Conservation (phyloP, 1,140 invertebrate genomes). For the Parapsyche elsis region DNA sequence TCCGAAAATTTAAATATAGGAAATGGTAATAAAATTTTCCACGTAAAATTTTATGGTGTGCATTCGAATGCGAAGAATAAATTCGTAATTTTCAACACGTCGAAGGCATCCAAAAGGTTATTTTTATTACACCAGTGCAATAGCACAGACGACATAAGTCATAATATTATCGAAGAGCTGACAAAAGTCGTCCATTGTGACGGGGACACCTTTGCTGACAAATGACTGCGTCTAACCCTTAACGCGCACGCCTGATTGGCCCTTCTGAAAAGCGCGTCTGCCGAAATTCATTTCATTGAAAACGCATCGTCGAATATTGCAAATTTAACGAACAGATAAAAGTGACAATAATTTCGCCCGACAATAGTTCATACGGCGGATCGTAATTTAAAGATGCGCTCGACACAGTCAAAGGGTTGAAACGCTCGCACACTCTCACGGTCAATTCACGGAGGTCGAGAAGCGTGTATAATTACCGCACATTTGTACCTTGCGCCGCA, state of each 20-base stretch:
- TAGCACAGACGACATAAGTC: constrained; percentile 45
- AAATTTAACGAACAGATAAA: too few relatives aligned
- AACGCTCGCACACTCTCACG: constrained; percentile 51
- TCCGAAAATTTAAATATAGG: too few relatives aligned
- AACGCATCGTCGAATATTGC: too few relatives aligned
- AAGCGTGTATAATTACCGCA: constrained; percentile 53
- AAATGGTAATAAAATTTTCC: too few relatives aligned
- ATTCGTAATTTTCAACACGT: neutral
- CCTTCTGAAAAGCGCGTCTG: constrained; percentile 21
- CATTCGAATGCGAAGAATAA: neutral
- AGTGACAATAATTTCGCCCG: too few relatives aligned
- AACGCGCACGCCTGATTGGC: constrained; percentile 45
- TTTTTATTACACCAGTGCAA: neutral
- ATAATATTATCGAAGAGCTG: constrained; percentile 50
- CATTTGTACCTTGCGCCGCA: constrained; percentile 49
- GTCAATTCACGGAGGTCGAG: constrained; percentile 55
- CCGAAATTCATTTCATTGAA: too few relatives aligned
- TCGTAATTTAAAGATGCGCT: constrained; percentile 52
- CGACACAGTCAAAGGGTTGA: constrained; percentile 35
- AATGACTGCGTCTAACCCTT: constrained; percentile 40
- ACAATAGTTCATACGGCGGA: neutral
- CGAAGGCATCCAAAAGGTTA: neutral
- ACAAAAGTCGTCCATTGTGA: constrained; percentile 30
- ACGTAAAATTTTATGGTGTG: neutral
- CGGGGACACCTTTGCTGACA: constrained; percentile 39